Evolutionary conservation across 1,140 invertebrate genomes (phyloP).

Genomic region (Leptinotarsa undecemlineata): DNA sequence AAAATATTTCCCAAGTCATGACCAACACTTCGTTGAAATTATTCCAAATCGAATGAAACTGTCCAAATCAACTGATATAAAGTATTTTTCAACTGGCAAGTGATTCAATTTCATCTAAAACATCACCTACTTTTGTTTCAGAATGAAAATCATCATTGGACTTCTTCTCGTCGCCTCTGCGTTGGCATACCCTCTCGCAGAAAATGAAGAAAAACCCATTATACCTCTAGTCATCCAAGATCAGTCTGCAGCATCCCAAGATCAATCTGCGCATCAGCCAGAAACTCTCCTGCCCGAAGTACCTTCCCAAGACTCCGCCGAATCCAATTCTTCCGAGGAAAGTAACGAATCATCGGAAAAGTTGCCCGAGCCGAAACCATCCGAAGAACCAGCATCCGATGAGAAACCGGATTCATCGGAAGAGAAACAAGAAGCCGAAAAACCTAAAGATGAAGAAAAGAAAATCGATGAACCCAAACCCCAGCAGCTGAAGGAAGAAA

Average conservation of each 20-base stretch:
- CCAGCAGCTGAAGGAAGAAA: slow-evolving; percentile 27
- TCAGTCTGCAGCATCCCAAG: slow-evolving; percentile 4
- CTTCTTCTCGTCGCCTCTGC: slow-evolving; percentile 48
- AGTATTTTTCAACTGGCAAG: neutral
- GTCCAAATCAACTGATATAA: neutral
- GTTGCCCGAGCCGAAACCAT: slow-evolving; percentile 31
- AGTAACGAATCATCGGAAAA: slow-evolving; percentile 24
- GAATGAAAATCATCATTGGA: slow-evolving; percentile 55
- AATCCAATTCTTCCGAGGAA: slow-evolving; percentile 27
- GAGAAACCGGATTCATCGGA: slow-evolving; percentile 24
- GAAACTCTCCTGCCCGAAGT: slow-evolving; percentile 19
- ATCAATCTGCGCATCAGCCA: slow-evolving; percentile 7
- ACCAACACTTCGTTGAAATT: neutral
- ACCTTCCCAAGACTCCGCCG: slow-evolving; percentile 3
- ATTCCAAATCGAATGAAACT: neutral
- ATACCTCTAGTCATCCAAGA: too few relatives aligned
- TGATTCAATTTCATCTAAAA: slow-evolving; percentile 7
- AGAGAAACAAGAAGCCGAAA: slow-evolving; percentile 32
- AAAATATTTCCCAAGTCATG: neutral
- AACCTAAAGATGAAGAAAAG: slow-evolving; percentile 34
- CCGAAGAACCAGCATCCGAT: slow-evolving; percentile 23
- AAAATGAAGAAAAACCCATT: slow-evolving; percentile 44
- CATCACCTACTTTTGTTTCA: slow-evolving; percentile 43
- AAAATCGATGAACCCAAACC: slow-evolving; percentile 30
- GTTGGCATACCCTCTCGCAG: slow-evolving; percentile 51